Percentiles rank a stretch among this genome's conserved stretches.
Conservation (phyloP, 2,888 invertebrate genomes). For the Rugalucina vietnamica region DNA sequence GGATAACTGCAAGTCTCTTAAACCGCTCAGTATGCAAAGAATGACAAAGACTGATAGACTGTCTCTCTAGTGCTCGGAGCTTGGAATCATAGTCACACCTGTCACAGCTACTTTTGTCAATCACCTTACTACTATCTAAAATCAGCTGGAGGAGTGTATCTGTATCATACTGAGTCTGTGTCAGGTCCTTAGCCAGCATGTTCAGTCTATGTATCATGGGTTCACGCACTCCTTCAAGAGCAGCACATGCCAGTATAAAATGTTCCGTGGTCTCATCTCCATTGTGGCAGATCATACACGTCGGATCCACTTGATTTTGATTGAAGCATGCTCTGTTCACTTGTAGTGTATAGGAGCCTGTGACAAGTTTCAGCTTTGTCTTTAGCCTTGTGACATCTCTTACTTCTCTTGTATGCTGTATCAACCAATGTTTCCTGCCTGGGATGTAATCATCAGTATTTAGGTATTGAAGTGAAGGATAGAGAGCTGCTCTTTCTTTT, state of each 20-base stretch:
- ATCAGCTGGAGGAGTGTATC: background rate
- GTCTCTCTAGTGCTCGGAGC: background rate
- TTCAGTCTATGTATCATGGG: background rate
- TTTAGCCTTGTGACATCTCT: background rate
- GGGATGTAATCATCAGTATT: background rate
- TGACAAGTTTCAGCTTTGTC: background rate
- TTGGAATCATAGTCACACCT: background rate
- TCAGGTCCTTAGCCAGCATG: background rate
- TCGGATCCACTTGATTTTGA: background rate
- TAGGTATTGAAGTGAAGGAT: background rate
- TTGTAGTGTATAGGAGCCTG: background rate
- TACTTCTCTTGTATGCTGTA: background rate
- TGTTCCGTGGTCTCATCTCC: background rate
- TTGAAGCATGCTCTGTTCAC: background rate
- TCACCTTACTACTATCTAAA: background rate
- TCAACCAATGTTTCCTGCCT: background rate
- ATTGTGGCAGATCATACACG: background rate
- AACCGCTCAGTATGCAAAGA: background rate
- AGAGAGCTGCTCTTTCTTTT: background rate
- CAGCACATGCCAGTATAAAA: background rate
- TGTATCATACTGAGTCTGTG: background rate
- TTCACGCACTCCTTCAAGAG: background rate
- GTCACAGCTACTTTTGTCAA: background rate
- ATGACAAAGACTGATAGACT: background rate
- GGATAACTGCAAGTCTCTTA: background rate